Evolutionary conservation across 2,888 invertebrate genomes (phyloP).

Genomic region (Caenorhabditis afra): DNA sequence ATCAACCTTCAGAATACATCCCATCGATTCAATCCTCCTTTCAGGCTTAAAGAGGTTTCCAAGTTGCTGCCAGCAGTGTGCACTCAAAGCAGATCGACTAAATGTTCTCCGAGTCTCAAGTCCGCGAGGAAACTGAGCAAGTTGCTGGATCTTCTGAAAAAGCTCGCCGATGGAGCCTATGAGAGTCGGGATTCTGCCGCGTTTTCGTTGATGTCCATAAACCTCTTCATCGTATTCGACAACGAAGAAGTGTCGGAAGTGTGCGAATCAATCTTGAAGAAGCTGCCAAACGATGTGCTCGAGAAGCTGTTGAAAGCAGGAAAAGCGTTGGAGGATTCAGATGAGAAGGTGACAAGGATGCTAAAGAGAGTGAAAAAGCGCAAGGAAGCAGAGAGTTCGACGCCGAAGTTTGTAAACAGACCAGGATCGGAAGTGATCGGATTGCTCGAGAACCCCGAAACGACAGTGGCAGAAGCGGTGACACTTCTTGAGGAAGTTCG

Average conservation of each 20-base stretch:
- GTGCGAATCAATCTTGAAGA: conserved; percentile 5
- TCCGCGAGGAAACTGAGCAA: conserved; percentile 3
- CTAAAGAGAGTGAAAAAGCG: neutral
- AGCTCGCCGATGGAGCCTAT: neutral
- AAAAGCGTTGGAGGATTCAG: conserved; percentile 2
- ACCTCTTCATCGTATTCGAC: conserved; percentile 20
- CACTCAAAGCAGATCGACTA: too few relatives aligned
- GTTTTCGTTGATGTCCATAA: conserved; percentile 11
- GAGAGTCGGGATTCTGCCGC: conserved; percentile 9
- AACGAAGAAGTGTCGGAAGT: neutral
- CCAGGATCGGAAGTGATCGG: conserved; percentile 23
- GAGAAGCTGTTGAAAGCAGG: conserved; percentile 30
- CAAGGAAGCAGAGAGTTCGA: conserved; percentile 1
- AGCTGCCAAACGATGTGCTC: conserved; percentile 11
- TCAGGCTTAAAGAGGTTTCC: conserved; percentile 28
- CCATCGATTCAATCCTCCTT: neutral
- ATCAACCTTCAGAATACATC: neutral
- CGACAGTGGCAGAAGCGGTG: conserved; percentile 12
- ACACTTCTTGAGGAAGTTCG: conserved; percentile 29
- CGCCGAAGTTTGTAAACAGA: conserved; percentile 25
- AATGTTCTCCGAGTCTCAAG: conserved; percentile 4
- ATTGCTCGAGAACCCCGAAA: neutral
- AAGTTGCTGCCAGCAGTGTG: conserved; percentile 15
- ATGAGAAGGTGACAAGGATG: neutral
- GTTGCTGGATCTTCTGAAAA: conserved; percentile 13